These are phyloP conservation scores for Dendroctonus ponderosae DNA, from an alignment of 1,140 invertebrate genomes.

Conservation along the genomic window DNA sequence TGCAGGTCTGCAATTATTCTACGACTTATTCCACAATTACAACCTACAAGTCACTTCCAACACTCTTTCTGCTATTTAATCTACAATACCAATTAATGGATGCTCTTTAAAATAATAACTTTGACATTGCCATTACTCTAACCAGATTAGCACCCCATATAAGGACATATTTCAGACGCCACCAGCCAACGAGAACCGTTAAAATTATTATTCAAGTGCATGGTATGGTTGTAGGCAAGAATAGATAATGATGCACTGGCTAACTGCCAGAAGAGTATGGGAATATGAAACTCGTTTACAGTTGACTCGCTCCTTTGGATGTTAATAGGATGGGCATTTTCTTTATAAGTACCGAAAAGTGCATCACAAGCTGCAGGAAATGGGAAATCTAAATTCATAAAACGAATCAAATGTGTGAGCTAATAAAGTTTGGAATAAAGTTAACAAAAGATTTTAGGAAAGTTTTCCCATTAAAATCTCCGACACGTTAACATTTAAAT, in stretches of 20 bases:
- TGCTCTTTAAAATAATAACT: too few relatives aligned
- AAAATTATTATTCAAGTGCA: slow-evolving; percentile 14
- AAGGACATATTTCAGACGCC: neutral
- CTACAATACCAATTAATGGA: too few relatives aligned
- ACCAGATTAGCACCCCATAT: neutral
- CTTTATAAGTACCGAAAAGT: slow-evolving; percentile 6
- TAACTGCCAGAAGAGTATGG: slow-evolving; percentile 8
- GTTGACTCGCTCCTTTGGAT: neutral
- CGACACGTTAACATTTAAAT: too few relatives aligned
- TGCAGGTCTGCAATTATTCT: too few relatives aligned
- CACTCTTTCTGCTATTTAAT: too few relatives aligned
- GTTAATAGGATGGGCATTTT: slow-evolving; percentile 12
- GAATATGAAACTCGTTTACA: slow-evolving; percentile 8
- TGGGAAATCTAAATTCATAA: neutral
- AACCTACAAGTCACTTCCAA: too few relatives aligned
- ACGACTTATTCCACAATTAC: too few relatives aligned
- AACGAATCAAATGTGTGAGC: too few relatives aligned
- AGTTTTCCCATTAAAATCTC: too few relatives aligned
- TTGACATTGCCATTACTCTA: too few relatives aligned
- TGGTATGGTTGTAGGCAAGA: slow-evolving; percentile 6
- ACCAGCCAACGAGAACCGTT: slow-evolving; percentile 4
- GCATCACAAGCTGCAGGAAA: slow-evolving; percentile 6
- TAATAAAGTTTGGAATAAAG: too few relatives aligned
- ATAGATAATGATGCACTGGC: slow-evolving; percentile 5
- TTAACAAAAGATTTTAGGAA: too few relatives aligned